Evolutionary conservation across 1,140 invertebrate genomes (phyloP).

Genomic region (Apocrypta bakeri): DNA sequence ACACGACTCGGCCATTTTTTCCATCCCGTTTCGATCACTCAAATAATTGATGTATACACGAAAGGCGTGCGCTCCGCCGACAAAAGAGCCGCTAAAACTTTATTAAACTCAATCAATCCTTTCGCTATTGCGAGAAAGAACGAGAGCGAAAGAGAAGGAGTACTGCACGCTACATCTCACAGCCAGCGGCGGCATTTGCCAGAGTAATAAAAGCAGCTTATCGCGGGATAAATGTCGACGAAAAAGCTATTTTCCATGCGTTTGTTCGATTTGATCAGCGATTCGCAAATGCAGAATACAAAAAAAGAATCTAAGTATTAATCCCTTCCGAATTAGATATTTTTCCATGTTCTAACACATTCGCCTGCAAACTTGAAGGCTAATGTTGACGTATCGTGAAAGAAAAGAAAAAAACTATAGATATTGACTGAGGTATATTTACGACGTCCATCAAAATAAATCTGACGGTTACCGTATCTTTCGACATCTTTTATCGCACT

Average conservation of each 20-base stretch:
- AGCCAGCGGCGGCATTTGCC: not conserved
- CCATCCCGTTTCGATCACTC: not conserved
- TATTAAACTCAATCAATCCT: conserved; percentile 11
- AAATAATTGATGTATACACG: not conserved
- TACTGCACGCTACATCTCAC: not conserved
- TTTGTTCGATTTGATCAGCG: not conserved
- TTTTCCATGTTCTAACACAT: too few species aligned
- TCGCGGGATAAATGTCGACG: not conserved
- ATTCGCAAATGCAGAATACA: not conserved
- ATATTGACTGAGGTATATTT: too few species aligned
- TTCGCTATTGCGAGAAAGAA: not conserved
- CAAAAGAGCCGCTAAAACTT: conserved; percentile 11
- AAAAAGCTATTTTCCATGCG: not conserved
- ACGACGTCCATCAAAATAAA: too few species aligned
- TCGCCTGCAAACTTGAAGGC: too few species aligned
- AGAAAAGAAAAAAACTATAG: too few species aligned
- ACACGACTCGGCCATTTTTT: not conserved
- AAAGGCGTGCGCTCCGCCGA: not conserved
- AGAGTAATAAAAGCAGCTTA: not conserved
- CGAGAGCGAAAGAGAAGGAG: too few species aligned
- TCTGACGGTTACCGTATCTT: too few species aligned
- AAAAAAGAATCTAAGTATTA: not conserved
- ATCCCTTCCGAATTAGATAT: too few species aligned
- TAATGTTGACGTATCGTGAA: too few species aligned
- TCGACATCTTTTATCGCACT: too few species aligned